Percentiles rank a stretch among this genome's conserved stretches.
phyloP scores from a whole-genome alignment of 2,797 vertebrate species.

The Percopsis omiscomaycus region DNA sequence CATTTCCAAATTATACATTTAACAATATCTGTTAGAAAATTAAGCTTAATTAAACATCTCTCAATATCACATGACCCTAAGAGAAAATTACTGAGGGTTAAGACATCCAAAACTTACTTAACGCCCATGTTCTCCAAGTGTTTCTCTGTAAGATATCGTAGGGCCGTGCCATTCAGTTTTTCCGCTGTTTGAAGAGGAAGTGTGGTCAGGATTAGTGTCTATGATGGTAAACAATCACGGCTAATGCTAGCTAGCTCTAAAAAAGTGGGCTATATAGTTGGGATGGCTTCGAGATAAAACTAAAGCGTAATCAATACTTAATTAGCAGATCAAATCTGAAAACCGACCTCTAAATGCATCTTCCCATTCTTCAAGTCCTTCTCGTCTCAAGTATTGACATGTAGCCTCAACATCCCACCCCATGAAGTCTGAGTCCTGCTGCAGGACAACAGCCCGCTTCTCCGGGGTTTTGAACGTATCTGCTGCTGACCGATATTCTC shows the following conservation, averaged over 20 bases:
- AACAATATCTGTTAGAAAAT: too few relatives aligned
- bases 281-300: neutral
- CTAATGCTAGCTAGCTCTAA: too few relatives aligned
- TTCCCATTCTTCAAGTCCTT: constrained; percentile 58
- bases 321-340: neutral
- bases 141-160: constrained; percentile 54
- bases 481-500: accelerated
- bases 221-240: neutral
- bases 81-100: neutral
- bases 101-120: constrained; percentile 56
- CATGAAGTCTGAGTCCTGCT: constrained; percentile 41
- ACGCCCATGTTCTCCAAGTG: constrained; percentile 71
- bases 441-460: constrained; percentile 38
- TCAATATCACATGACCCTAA: neutral
- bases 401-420: constrained; percentile 69
- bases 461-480: constrained; percentile 59
- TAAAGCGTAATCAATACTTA: too few relatives aligned
- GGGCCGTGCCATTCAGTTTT: constrained; percentile 58
- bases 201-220: neutral
- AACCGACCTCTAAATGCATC: constrained; percentile 64
- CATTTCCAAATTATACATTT: too few relatives aligned
- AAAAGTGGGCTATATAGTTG: neutral
- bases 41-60: too few relatives aligned
- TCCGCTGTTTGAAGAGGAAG: constrained; percentile 53
- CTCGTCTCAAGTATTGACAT: constrained; percentile 56